These are phyloP conservation scores for Lasioglossum zephyrum DNA, from an alignment of 2,888 invertebrate genomes.

Conservation along the genomic window DNA sequence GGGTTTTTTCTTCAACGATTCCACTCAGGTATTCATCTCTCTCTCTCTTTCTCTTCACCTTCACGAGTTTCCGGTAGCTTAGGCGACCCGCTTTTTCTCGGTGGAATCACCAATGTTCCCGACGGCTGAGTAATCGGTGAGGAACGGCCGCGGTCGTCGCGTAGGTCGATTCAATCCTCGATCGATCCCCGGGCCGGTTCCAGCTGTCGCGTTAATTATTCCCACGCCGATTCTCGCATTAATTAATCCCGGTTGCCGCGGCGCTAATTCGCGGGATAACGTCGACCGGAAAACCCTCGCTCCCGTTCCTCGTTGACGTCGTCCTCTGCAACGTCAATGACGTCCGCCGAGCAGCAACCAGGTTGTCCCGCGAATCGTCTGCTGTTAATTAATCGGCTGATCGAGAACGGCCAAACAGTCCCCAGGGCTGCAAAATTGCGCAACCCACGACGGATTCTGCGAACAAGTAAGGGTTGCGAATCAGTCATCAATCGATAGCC, in stretches of 20 bases:
- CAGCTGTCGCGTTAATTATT: conserved; percentile 34
- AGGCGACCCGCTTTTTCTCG: not conserved
- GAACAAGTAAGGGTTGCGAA: not conserved
- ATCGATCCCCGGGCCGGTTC: conserved; percentile 13
- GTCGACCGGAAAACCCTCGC: conserved; percentile 2
- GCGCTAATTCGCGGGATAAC: conserved; percentile 53
- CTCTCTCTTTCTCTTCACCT: not conserved
- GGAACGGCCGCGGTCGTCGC: not conserved
- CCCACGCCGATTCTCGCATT: conserved; percentile 34
- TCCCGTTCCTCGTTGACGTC: not conserved
- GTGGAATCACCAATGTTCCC: not conserved
- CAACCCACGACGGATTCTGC: not conserved
- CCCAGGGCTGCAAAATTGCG: not conserved
- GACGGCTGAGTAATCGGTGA: not conserved
- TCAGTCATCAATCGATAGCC: not conserved
- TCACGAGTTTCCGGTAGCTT: not conserved
- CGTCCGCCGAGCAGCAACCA: conserved; percentile 5
- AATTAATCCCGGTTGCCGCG: conserved; percentile 46
- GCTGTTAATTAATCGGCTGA: conserved; percentile 3
- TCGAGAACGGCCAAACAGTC: not conserved
- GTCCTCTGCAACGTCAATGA: not conserved
- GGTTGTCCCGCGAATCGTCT: not conserved
- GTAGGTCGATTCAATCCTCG: not conserved
- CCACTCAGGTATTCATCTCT: not conserved
- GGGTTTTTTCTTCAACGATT: not conserved